Percentiles rank a stretch among this genome's conserved stretches.
Conservation (phyloP, 2,888 invertebrate genomes). For the Margaritifera margaritifera region DNA sequence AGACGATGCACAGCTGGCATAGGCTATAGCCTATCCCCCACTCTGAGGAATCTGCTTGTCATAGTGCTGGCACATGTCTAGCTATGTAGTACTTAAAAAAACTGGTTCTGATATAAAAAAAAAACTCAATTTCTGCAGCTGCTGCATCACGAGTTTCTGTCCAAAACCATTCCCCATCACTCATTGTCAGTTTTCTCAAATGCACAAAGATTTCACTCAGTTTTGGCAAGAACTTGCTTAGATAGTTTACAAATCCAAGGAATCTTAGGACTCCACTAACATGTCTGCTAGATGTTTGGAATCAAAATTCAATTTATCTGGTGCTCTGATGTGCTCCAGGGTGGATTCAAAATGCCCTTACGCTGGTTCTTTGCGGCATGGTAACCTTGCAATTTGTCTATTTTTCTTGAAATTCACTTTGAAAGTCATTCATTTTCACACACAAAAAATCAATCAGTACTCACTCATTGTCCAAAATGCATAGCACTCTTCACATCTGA, state of each 20-base stretch:
- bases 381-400: too few relatives aligned
- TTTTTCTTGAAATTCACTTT: too few relatives aligned
- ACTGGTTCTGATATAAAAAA: slow-evolving; percentile 7
- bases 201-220: slow-evolving; percentile 32
- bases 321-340: too few relatives aligned
- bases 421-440: too few relatives aligned
- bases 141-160: slow-evolving; percentile 8
- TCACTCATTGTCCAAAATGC: too few relatives aligned
- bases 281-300: too few relatives aligned
- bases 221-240: slow-evolving; percentile 39
- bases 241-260: slow-evolving; percentile 39
- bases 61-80: slow-evolving; percentile 15
- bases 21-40: slow-evolving; percentile 23
- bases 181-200: slow-evolving; percentile 22
- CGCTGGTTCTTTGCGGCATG: too few relatives aligned
- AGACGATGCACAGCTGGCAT: slow-evolving; percentile 15
- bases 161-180: too few relatives aligned
- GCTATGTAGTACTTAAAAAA: slow-evolving; percentile 17
- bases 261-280: slow-evolving; percentile 28
- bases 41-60: slow-evolving; percentile 18
- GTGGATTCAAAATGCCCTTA: too few relatives aligned
- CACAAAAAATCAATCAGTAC: too few relatives aligned
- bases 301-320: too few relatives aligned
- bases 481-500: too few relatives aligned
- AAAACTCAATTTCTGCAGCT: neutral